These are phyloP conservation scores for Salminus brasiliensis DNA, from an alignment of 2,113 vertebrate genomes.

Conservation along the genomic window DNA sequence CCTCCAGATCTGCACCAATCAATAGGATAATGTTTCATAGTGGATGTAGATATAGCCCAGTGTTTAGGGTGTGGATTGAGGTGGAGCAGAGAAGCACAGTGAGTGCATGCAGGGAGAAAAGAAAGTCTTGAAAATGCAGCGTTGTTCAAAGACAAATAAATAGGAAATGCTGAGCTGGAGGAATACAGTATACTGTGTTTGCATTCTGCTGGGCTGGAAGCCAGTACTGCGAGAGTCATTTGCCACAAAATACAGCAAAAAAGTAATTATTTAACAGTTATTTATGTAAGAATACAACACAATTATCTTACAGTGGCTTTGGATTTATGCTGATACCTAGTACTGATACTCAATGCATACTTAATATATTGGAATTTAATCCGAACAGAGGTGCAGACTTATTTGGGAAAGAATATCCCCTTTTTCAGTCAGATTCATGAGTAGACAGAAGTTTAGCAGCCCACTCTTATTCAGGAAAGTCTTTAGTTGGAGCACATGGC, in stretches of 20 bases:
- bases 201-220: constrained; percentile 24
- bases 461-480: background rate
- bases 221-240: constrained; percentile 32
- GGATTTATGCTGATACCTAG: constrained; percentile 18
- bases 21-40: constrained; percentile 45
- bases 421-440: background rate
- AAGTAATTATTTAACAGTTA: background rate
- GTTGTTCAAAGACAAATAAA: constrained; percentile 49
- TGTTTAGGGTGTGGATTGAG: background rate
- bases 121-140: constrained; percentile 41
- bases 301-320: constrained; percentile 6
- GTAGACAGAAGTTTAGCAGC: background rate
- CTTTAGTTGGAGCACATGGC: background rate
- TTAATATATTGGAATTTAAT: background rate
- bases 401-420: background rate
- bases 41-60: constrained; percentile 13
- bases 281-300: constrained; percentile 18
- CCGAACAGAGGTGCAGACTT: background rate
- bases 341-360: background rate
- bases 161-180: constrained; percentile 50
- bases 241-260: constrained; percentile 10
- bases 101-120: constrained; percentile 24
- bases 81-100: background rate
- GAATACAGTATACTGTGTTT: constrained; percentile 33
- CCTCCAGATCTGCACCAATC: constrained; percentile 40